Conservation (phyloP, 2,797 vertebrate species). For the Danionella dracula region DNA sequence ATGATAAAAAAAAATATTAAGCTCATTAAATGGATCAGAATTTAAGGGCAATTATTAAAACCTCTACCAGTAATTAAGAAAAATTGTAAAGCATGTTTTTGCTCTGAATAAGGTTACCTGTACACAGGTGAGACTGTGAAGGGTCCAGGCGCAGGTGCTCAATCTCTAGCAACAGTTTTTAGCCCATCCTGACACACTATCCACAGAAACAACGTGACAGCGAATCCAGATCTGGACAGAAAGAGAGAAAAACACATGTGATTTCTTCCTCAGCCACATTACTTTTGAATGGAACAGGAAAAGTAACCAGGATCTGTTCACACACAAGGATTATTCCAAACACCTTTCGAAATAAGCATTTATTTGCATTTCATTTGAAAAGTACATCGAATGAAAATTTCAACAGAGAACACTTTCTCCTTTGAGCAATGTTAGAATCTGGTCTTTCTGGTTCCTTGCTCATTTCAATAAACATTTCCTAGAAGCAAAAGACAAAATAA, state of each 20-base stretch:
- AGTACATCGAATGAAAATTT: neutral
- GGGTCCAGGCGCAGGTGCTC: constrained; percentile 16
- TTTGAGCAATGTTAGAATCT: neutral
- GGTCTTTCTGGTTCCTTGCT: neutral
- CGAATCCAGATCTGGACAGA: neutral
- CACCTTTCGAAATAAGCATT: neutral
- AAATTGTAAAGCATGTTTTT: too few species aligned
- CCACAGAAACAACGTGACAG: neutral
- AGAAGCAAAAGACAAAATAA: neutral
- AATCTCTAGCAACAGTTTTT: constrained; percentile 21
- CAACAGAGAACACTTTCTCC: neutral
- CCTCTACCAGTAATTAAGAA: too few species aligned
- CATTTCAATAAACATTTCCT: neutral
- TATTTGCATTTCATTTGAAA: neutral
- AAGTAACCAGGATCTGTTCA: neutral
- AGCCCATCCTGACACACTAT: constrained; percentile 36
- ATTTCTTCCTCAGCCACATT: neutral
- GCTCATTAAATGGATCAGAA: too few species aligned
- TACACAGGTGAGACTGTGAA: constrained; percentile 13
- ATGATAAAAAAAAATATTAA: too few species aligned
- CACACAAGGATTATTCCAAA: neutral
- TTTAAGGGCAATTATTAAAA: too few species aligned
- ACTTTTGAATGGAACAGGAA: neutral
- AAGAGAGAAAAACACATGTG: neutral
- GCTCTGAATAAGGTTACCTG: constrained; percentile 23